Evolutionary conservation across 2,888 invertebrate species (phyloP).

Genomic region (Synanthedon vespiformis): DNA sequence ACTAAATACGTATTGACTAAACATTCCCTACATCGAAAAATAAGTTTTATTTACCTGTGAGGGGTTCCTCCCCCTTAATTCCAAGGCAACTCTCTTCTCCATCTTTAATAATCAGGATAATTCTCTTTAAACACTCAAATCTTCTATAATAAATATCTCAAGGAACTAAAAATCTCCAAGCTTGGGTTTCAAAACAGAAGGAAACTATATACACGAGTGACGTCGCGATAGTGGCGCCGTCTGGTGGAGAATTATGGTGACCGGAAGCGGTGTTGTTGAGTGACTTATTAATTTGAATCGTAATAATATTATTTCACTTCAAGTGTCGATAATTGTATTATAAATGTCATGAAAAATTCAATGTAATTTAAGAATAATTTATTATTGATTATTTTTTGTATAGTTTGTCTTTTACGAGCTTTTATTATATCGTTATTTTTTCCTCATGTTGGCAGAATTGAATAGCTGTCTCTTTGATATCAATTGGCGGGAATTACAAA

Average conservation of each 20-base stretch:
- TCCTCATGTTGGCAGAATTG: slow-evolving; percentile 26
- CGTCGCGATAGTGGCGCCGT: slow-evolving; percentile 58
- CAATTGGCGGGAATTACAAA: slow-evolving; percentile 35
- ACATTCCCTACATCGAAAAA: slow-evolving; percentile 59
- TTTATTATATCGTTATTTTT: slow-evolving; percentile 1
- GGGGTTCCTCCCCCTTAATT: slow-evolving; percentile 91
- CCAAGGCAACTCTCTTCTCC: slow-evolving; percentile 96
- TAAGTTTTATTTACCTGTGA: slow-evolving; percentile 80
- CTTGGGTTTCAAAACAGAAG: slow-evolving; percentile 73
- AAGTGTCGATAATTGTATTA: too few relatives aligned
- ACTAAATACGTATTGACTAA: slow-evolving; percentile 69
- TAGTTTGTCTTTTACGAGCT: background rate
- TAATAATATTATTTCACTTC: background rate
- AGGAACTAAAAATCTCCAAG: slow-evolving; percentile 63
- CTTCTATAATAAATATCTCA: slow-evolving; percentile 44
- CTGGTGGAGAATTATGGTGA: slow-evolving; percentile 41
- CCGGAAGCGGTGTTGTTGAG: slow-evolving; percentile 43
- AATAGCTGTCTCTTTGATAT: slow-evolving; percentile 20
- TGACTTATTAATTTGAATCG: slow-evolving; percentile 6
- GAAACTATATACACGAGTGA: slow-evolving; percentile 70
- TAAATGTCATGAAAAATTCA: too few relatives aligned
- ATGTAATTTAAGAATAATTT: background rate
- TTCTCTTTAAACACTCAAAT: slow-evolving; percentile 43
- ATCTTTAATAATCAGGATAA: slow-evolving; percentile 61
- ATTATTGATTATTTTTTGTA: background rate